Evolutionary conservation across 2,888 invertebrate species (phyloP).

Genomic region (Biston stratarius): DNA sequence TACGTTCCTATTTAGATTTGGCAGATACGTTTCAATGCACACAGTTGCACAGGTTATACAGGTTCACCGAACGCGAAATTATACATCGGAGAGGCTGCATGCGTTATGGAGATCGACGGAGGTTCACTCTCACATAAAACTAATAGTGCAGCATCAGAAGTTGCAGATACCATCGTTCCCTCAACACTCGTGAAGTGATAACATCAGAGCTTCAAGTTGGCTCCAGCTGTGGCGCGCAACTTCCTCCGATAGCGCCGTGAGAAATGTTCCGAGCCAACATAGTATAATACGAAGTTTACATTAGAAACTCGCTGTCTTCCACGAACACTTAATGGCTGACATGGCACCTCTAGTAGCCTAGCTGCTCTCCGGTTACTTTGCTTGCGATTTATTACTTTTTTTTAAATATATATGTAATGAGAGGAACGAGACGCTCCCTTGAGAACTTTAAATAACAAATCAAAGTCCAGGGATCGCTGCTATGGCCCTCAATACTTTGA

Average conservation of each 20-base stretch:
- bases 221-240: neutral
- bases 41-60: too few relatives aligned
- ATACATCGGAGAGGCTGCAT: neutral
- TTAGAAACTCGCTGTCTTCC: neutral
- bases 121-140: neutral
- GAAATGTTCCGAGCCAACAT: neutral
- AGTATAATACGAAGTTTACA: neutral
- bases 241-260: neutral
- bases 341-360: too few relatives aligned
- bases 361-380: too few relatives aligned
- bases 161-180: neutral
- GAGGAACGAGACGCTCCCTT: too few relatives aligned
- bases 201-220: neutral
- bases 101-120: neutral
- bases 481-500: too few relatives aligned
- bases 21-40: too few relatives aligned
- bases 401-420: too few relatives aligned
- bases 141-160: neutral
- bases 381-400: neutral
- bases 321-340: neutral
- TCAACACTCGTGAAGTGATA: constrained; percentile 1
- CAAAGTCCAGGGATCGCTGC: too few relatives aligned
- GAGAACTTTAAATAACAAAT: too few relatives aligned
- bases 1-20: too few relatives aligned
- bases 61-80: too few relatives aligned